Evolutionary conservation across 2,888 invertebrate genomes (phyloP), one percentile per base, ranked within the genome.

Genomic region (Thera obeliscata): DNA sequence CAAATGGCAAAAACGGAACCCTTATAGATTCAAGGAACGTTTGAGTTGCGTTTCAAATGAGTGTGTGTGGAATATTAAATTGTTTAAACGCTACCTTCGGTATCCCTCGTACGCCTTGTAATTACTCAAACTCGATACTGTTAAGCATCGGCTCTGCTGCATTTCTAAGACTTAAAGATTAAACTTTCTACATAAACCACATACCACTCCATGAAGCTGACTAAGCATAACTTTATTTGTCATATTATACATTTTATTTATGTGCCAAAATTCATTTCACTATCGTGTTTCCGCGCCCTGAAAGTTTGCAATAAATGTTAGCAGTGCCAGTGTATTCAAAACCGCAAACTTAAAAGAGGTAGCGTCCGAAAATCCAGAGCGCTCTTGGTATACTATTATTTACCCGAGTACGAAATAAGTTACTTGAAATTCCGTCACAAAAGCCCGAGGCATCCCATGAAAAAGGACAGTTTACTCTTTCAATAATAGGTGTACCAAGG

Each of bases 51-150:
- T 89, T 91, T 89, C 85, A 88, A 91, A 90, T 90, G 88, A 90
- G 87, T 87, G 90, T 91, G 91, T 90, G 90, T 86, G 82, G 93
- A 93, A 93, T 93, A 93, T 92, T 90, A 93, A 93, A 92, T 91
- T 91, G 91, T 91, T 92, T 90, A 91, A 92, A 89, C 86, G 89
- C 87, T 90, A 88, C 90, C 89, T 90, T 89, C 88, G 87, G 89
- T 87, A 85, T 83, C 81, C 84, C 84, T 69, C 38, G 64, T 85
- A 80, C 64, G 49, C 43, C 52, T 59, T 56, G 61, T 83, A 90
- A 91, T 91, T 90, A 88, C 88, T 85, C 78, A 82, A 87, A 89
- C 83, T 87, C 86, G 63, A 63, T 66, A 63, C 61, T 50, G 63
- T 63, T 63, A 49, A 65, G 87, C 84, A 86, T 79, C n/a, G n/a